Conservation (phyloP, 2,113 vertebrate genomes). For the Triplophysa siluroides region DNA sequence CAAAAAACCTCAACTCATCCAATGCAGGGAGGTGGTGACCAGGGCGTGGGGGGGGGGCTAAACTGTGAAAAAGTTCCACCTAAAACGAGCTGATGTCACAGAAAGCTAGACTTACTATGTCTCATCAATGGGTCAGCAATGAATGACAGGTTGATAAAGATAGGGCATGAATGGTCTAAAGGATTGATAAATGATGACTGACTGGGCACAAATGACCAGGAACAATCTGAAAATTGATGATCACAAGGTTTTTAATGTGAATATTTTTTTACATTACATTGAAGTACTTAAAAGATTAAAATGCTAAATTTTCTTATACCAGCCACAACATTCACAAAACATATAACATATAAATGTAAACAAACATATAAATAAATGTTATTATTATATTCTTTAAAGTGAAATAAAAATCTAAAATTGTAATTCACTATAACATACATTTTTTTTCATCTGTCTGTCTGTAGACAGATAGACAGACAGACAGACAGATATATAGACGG, state of each 20-base stretch:
- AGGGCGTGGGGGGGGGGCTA: slow-evolving; percentile 9
- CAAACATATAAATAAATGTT: no score
- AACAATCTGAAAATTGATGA: slow-evolving; percentile 28
- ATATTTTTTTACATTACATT: no score
- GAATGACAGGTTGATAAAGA: slow-evolving; percentile 50
- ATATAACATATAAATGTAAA: no score
- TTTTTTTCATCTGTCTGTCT: no score
- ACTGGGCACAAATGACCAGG: slow-evolving; percentile 26
- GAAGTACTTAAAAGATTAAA: no score
- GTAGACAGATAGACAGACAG: no score
- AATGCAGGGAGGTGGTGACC: slow-evolving; percentile 35
- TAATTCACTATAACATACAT: no score
- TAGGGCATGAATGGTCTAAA: slow-evolving; percentile 33
- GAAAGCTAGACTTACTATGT: slow-evolving; percentile 28
- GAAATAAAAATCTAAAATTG: no score
- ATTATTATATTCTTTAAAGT: no score
- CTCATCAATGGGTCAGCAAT: slow-evolving; percentile 15
- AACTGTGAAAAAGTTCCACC: slow-evolving; percentile 47
- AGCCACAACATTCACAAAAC: no score
- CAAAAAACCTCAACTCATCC: background rate
- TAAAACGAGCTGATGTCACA: slow-evolving; percentile 40
- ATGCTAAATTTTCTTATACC: no score
- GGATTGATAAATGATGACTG: slow-evolving; percentile 34
- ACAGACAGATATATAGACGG: no score
- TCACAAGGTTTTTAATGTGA: slow-evolving; percentile 1